Conservation (phyloP, 2,113 vertebrate species). For the Planiliza haematocheilus region DNA sequence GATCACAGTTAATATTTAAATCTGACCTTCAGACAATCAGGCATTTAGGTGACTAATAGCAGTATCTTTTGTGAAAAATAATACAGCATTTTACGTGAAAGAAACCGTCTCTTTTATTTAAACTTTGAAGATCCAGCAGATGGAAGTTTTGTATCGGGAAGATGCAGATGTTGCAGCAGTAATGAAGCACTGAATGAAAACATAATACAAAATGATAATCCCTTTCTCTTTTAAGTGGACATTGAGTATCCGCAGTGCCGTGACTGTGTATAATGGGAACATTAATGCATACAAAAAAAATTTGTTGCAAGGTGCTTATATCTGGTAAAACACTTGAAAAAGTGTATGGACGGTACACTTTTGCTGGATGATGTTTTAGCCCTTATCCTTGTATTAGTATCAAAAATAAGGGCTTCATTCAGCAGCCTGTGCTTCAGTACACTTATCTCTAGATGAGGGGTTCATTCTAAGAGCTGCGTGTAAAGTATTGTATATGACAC, state of each 20-base stretch:
- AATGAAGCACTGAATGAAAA: constrained; percentile 25
- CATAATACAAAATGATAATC: neutral
- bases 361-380: neutral
- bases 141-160: constrained; percentile 1
- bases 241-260: constrained; percentile 13
- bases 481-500: constrained; percentile 31
- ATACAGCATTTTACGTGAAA: too few relatives aligned
- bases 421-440: neutral
- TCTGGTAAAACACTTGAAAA: neutral
- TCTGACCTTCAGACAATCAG: too few relatives aligned
- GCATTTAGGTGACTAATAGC: too few relatives aligned
- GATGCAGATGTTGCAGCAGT: constrained; percentile 2
- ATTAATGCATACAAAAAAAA: neutral
- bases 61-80: too few relatives aligned
- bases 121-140: neutral
- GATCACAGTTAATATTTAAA: too few relatives aligned
- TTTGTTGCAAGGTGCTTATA: neutral
- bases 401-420: neutral
- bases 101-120: neutral
- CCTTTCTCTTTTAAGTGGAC: constrained; percentile 15
- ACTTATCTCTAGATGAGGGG: neutral
- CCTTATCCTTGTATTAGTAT: neutral
- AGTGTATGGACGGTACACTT: neutral
- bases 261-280: constrained; percentile 8
- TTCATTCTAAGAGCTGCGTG: constrained; percentile 29